Percentiles rank a stretch among this genome's conserved stretches.
phyloP scores from a whole-genome alignment of 2,113 vertebrate genomes.

The Chaetops frenatus region DNA sequence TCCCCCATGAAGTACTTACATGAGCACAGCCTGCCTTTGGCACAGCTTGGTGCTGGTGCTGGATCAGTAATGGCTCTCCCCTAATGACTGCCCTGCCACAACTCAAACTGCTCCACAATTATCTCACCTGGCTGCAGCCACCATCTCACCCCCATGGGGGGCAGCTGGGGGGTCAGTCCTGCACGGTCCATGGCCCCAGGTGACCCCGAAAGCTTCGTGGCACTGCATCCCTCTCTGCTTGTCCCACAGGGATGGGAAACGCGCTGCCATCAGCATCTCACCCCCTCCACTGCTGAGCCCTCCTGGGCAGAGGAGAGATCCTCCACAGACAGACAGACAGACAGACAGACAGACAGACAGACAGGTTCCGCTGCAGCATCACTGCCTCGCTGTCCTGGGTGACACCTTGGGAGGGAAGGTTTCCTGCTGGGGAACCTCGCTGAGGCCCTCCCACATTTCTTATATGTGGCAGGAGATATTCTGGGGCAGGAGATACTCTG shows the following conservation, averaged over 20 bases:
- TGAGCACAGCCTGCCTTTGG: background rate
- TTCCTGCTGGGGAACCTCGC: background rate
- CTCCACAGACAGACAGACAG: background rate
- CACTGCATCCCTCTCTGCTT: background rate
- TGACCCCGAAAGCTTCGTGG: background rate
- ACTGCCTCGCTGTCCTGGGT: background rate
- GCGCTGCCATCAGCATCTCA: accelerated
- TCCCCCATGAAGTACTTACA: background rate
- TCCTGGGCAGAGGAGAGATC: background rate
- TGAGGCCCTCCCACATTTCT: background rate
- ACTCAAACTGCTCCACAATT: background rate
- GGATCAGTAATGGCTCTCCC: background rate
- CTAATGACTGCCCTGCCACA: background rate
- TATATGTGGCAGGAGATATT: background rate
- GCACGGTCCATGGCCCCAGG: accelerated
- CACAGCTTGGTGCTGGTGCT: background rate
- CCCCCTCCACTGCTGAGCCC: background rate
- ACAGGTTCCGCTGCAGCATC: background rate
- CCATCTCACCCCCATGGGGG: background rate
- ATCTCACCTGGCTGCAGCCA: background rate
- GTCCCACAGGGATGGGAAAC: background rate
- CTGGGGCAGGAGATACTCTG: background rate
- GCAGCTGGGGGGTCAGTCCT: background rate
- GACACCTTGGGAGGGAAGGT: background rate
- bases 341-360: background rate